phyloP scores from a whole-genome alignment of 2,113 vertebrate species.

The Phylloscopus trochiloides region DNA sequence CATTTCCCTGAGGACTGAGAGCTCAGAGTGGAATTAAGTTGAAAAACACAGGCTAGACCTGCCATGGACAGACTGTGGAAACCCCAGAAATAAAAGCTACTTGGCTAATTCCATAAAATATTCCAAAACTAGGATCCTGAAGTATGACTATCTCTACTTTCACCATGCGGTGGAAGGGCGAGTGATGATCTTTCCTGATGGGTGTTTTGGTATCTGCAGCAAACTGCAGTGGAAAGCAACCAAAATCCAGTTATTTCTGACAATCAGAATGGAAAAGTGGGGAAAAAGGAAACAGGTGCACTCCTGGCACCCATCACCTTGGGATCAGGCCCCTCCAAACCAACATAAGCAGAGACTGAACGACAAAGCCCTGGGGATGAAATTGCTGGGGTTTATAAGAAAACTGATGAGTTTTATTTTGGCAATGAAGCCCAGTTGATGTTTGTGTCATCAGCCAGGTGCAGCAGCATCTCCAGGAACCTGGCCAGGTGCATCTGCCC shows the following conservation, averaged over 20 bases:
- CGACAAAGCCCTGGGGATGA: not conserved
- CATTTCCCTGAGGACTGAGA: fast-evolving
- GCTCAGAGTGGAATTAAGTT: not conserved
- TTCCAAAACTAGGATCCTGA: not conserved
- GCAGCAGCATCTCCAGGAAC: conserved; percentile 89
- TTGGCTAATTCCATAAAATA: not conserved
- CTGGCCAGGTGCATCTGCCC: conserved; percentile 90
- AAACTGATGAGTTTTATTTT: not conserved
- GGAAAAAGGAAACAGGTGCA: not conserved
- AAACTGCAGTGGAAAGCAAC: conserved; percentile 74
- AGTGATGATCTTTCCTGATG: conserved; percentile 91
- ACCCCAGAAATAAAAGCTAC: not conserved
- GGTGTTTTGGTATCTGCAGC: conserved; percentile 93
- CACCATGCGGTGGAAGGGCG: conserved; percentile 92
- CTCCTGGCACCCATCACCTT: not conserved
- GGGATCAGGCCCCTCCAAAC: not conserved
- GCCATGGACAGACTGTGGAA: fast-evolving
- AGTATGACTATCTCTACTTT: not conserved
- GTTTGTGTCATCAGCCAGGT: conserved; percentile 88
- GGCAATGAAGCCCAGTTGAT: not conserved
- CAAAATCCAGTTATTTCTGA: not conserved
- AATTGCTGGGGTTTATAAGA: not conserved
- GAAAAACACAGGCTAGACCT: too few relatives aligned
- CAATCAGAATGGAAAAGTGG: not conserved
- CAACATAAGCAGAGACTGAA: not conserved